Conservation (phyloP, 2,888 invertebrate genomes). For the Eubasilissa splendida region DNA sequence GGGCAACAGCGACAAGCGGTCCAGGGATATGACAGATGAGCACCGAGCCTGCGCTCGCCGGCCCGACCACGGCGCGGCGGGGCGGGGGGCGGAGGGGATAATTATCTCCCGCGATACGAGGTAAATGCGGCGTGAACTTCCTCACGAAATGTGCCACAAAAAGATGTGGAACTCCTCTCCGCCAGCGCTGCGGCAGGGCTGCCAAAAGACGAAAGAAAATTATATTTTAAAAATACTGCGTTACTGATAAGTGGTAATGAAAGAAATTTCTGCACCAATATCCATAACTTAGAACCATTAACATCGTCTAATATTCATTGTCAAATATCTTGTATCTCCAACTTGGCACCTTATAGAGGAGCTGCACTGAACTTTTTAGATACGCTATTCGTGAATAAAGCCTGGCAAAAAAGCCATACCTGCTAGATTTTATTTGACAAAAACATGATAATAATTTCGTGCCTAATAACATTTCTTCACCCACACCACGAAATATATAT, state of each 20-base stretch:
- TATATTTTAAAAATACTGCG: not conserved
- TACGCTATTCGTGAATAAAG: too few relatives aligned
- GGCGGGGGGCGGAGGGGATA: constrained; percentile 13
- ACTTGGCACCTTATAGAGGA: too few relatives aligned
- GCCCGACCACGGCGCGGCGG: not conserved
- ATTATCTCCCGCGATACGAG: constrained; percentile 48
- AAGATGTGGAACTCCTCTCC: constrained; percentile 23
- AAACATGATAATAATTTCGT: too few relatives aligned
- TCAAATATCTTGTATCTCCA: not conserved
- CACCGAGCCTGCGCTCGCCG: too few relatives aligned
- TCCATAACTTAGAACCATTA: not conserved
- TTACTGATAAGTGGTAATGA: too few relatives aligned
- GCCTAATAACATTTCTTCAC: too few relatives aligned
- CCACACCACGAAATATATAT: too few relatives aligned
- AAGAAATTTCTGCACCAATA: not conserved
- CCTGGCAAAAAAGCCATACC: too few relatives aligned
- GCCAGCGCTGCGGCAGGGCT: constrained; percentile 24
- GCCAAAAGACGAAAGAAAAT: not conserved
- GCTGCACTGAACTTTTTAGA: too few relatives aligned
- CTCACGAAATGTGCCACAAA: constrained; percentile 50
- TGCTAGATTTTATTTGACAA: too few relatives aligned
- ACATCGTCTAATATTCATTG: not conserved
- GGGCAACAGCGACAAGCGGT: too few relatives aligned
- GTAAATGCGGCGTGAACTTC: constrained; percentile 56
- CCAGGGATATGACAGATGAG: too few relatives aligned